These are phyloP conservation scores for Ploceus nigricollis DNA, from an alignment of 2,113 vertebrate genomes.

Conservation along the genomic window DNA sequence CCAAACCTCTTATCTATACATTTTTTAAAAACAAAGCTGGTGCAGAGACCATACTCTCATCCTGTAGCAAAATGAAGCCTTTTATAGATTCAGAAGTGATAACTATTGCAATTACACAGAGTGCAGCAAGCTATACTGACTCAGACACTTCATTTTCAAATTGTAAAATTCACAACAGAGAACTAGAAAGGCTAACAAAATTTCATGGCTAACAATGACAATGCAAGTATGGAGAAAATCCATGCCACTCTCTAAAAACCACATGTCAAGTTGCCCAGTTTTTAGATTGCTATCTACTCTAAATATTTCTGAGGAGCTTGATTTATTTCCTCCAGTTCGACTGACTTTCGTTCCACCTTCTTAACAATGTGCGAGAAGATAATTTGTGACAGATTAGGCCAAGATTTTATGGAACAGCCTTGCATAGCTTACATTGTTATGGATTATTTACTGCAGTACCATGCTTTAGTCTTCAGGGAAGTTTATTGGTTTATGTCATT, in stretches of 20 bases:
- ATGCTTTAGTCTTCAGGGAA: not conserved
- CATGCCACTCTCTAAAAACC: not conserved
- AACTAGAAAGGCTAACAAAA: not conserved
- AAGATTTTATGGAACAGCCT: not conserved
- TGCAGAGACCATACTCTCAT: not conserved
- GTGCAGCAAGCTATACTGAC: not conserved
- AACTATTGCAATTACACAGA: not conserved
- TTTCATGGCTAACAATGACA: not conserved
- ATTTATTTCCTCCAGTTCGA: not conserved
- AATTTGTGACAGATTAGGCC: not conserved
- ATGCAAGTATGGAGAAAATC: not conserved
- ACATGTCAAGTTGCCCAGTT: not conserved
- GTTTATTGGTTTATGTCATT: not conserved
- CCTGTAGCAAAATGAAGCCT: not conserved
- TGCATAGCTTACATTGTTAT: not conserved
- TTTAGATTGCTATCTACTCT: not conserved
- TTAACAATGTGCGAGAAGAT: not conserved
- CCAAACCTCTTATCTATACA: not conserved
- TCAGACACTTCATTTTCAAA: not conserved
- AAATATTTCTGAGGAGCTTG: not conserved
- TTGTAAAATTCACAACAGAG: not conserved
- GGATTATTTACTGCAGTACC: not conserved
- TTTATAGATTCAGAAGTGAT: not conserved
- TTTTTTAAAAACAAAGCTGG: accelerated
- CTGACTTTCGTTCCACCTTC: not conserved